Base-by-base conservation (phyloP, 2,888 invertebrate genomes). In the Molorchus minor region DNA sequence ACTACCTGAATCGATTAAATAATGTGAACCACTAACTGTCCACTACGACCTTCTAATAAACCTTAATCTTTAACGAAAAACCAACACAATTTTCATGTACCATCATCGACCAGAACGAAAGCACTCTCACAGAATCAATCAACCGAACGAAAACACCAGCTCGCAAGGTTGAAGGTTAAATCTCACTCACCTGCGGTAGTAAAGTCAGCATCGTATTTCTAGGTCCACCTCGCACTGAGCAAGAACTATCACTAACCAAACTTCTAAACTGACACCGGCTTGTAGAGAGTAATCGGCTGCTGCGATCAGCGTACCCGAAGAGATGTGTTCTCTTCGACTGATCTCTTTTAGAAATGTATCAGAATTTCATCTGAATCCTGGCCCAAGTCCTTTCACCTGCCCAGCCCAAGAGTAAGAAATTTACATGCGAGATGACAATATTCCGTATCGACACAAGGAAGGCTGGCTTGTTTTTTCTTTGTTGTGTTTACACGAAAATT, bases 291-390 rank as follows among this genome's bases (percentile, higher is more conserved):
- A 49, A 35, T 51, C 59, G 51, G 59, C 58, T 61, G 56, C 52
- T 47, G 40, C 21, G 43, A 29, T 20, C 51, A 35, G 52, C 62
- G 52, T 61, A 33, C 52, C 49, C 57, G 52, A 47, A 58, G 62
- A 65, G 67, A 61, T 67, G 66, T 60, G 56, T 64, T 71, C 70
- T 69, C 67, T 61, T 64, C 74, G 71, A 75, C 75, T 77, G 78
- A 73, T 77, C 77, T 73, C 72, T 75, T 75, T 74, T 73, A 77
- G 76, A 78, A 79, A 76, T 77, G 77, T 75, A 77, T 74, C 74
- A 75, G 75, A 72, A 74, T 76, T 77, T 77, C 78, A 77, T 79
- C 75, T 74, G 70, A 69, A 64, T 71, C 71, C 72, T 69, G 67
- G 59, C 62, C 61, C 69, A 62, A 70, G 71, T 75, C 77, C 77